These are phyloP conservation scores for Hippoglossus hippoglossus DNA, from an alignment of 2,797 vertebrate genomes.

Conservation along the genomic window DNA sequence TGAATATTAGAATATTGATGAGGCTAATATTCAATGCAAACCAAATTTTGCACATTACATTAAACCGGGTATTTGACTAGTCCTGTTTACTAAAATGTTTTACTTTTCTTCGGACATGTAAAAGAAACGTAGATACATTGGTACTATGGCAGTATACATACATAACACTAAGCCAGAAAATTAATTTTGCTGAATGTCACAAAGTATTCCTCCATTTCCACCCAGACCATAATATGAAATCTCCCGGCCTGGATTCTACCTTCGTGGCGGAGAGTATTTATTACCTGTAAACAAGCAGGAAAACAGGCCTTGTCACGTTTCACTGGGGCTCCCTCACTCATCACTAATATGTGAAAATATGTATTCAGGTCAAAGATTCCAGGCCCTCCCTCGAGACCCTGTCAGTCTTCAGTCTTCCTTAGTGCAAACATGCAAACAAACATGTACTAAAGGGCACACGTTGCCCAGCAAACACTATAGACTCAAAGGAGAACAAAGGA, in stretches of 20 bases:
- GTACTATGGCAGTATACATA: not conserved
- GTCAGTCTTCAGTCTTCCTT: slow-evolving; percentile 64
- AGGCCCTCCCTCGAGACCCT: slow-evolving; percentile 69
- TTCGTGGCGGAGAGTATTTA: slow-evolving; percentile 66
- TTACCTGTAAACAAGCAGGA: slow-evolving; percentile 78
- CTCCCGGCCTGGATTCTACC: slow-evolving; percentile 66
- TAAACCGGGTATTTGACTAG: no score
- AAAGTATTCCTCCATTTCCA: slow-evolving; percentile 56
- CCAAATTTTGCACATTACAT: no score
- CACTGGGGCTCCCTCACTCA: slow-evolving; percentile 72
- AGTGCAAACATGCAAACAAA: slow-evolving; percentile 73
- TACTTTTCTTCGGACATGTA: no score
- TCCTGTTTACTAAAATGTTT: no score
- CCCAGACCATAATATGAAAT: slow-evolving; percentile 55
- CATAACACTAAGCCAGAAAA: slow-evolving; percentile 16
- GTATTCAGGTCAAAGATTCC: slow-evolving; percentile 80
- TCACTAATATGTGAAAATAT: slow-evolving; percentile 80
- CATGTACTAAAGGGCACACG: slow-evolving; percentile 56
- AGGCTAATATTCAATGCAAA: no score
- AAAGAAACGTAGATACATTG: no score
- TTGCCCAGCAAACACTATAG: slow-evolving; percentile 47
- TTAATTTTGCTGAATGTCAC: slow-evolving; percentile 65
- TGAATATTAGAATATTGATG: not conserved
- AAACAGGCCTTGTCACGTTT: slow-evolving; percentile 75
- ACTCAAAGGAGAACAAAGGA: slow-evolving; percentile 35